These are phyloP conservation scores for Lymantria monacha DNA, from an alignment of 2,888 invertebrate species.

Conservation along the genomic window DNA sequence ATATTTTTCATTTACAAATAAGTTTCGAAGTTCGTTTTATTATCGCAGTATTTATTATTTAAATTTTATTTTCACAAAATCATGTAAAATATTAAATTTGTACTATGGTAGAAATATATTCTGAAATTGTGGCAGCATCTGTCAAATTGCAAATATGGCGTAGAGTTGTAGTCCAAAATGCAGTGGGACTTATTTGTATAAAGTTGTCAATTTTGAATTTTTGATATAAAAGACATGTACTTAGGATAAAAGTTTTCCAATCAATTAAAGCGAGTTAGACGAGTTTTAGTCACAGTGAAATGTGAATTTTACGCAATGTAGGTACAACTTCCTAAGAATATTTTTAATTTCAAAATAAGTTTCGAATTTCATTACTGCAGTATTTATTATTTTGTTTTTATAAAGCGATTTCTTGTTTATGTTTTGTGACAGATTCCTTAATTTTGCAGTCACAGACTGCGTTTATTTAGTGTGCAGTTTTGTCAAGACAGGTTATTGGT, in stretches of 20 bases:
- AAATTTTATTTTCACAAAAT: no score
- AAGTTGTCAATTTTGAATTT: conserved; percentile 68
- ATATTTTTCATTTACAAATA: no score
- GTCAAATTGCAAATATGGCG: conserved; percentile 70
- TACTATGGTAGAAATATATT: conserved; percentile 12
- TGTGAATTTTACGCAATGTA: conserved; percentile 76
- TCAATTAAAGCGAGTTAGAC: conserved; percentile 48
- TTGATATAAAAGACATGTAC: conserved; percentile 62
- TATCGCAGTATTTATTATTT: no score
- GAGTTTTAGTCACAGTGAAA: conserved; percentile 57
- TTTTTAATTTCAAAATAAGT: conserved; percentile 47
- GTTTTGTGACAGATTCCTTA: conserved; percentile 27
- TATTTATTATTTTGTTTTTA: conserved; percentile 48
- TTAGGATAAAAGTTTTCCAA: conserved; percentile 49
- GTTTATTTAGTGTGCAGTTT: conserved; percentile 39
- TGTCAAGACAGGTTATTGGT: conserved; percentile 51
- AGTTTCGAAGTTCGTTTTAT: no score
- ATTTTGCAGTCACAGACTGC: conserved; percentile 17
- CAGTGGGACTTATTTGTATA: conserved; percentile 66
- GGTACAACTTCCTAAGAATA: conserved; percentile 45
- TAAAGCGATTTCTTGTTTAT: conserved; percentile 48
- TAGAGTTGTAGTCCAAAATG: conserved; percentile 71
- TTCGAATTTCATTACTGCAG: conserved; percentile 43
- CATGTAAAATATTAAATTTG: background rate
- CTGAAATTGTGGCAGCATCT: conserved; percentile 41